phyloP scores from a whole-genome alignment of 1,140 invertebrate genomes.

The Periplaneta americana region DNA sequence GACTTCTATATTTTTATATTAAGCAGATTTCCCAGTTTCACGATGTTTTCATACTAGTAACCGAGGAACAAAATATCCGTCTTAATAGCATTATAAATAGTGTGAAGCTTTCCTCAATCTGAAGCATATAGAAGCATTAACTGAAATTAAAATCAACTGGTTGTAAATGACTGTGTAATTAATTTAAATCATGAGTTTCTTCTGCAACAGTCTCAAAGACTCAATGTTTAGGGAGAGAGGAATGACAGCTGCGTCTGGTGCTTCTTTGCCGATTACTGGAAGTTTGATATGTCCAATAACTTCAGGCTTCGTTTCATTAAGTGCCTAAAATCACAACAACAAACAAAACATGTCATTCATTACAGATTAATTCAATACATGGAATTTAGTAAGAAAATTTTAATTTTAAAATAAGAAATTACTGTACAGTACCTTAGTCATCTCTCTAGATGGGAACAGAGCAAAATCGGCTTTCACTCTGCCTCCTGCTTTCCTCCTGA shows the following conservation, averaged over 20 bases:
- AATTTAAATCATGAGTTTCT: no score
- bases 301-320: background rate
- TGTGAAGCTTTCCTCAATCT: no score
- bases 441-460: slow-evolving; percentile 8
- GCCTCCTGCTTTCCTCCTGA: slow-evolving; percentile 8
- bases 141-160: no score
- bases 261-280: background rate
- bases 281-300: slow-evolving; percentile 3
- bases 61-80: no score
- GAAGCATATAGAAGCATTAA: no score
- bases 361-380: background rate
- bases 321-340: background rate
- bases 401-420: no score
- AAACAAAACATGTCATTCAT: background rate
- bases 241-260: background rate
- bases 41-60: no score
- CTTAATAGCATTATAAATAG: no score
- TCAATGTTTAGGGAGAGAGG: background rate
- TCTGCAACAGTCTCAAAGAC: background rate
- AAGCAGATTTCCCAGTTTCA: no score
- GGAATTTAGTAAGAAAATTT: no score
- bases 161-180: no score
- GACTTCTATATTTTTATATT: no score
- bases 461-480: slow-evolving; percentile 14
- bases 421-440: slow-evolving; percentile 9